phyloP scores from a whole-genome alignment of 2,888 invertebrate species.

The Tethea ocularis region DNA sequence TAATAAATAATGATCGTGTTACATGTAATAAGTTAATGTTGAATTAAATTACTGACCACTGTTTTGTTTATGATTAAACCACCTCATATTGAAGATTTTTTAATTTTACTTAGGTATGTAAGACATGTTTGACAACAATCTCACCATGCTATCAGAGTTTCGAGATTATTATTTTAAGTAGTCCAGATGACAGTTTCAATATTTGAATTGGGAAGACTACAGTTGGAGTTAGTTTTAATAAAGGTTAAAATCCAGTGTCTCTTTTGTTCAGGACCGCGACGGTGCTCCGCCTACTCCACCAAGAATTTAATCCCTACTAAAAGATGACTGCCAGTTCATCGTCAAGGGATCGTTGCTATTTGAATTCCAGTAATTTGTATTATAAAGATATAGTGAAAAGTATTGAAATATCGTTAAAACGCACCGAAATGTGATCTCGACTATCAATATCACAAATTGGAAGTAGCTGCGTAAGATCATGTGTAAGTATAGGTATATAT shows the following conservation, averaged over 20 bases:
- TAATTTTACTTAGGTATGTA: no score
- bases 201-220: no score
- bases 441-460: conserved; percentile 32
- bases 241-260: not conserved
- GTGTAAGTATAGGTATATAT: conserved; percentile 28
- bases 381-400: conserved; percentile 37
- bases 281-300: conserved; percentile 78
- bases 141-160: no score
- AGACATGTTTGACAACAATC: no score
- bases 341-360: conserved; percentile 41
- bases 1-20: not conserved
- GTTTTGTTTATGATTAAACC: not conserved
- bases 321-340: conserved; percentile 20
- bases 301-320: conserved; percentile 57
- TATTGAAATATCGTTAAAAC: conserved; percentile 10
- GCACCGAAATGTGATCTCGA: conserved; percentile 25
- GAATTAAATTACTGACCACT: not conserved
- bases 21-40: not conserved
- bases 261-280: conserved; percentile 66
- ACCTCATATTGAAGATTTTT: not conserved
- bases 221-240: not conserved
- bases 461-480: conserved; percentile 31
- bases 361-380: conserved; percentile 61
- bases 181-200: no score
- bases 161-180: no score